A percentile compares a stretch with the other conserved stretches of the same genome.
Conservation (phyloP, 2,113 vertebrate genomes). For the Myrmecophaga tridactyla region DNA sequence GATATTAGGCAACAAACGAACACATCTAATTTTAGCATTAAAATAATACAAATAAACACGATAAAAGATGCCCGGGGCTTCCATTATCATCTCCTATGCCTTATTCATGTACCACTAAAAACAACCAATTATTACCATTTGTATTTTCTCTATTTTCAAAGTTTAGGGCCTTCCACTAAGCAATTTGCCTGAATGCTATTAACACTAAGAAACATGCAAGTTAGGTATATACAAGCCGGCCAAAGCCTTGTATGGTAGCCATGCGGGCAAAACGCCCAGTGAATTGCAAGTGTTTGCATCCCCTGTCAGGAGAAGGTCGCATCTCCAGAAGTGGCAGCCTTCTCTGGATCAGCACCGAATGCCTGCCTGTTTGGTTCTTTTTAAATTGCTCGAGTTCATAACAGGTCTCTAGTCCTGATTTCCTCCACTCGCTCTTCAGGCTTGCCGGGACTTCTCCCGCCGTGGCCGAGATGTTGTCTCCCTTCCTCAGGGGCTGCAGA, state of each 20-base stretch:
- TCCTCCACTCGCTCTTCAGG: neutral
- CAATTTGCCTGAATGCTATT: neutral
- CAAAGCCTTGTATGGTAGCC: too few species aligned
- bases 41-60: too few species aligned
- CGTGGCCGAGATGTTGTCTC: accelerated
- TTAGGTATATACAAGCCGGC: neutral
- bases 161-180: neutral
- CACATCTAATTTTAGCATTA: neutral
- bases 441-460: neutral
- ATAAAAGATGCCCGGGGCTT: neutral
- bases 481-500: too few species aligned
- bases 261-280: neutral
- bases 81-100: neutral
- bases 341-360: neutral
- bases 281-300: too few species aligned
- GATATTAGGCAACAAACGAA: neutral
- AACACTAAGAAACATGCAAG: neutral
- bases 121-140: neutral
- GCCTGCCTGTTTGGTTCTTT: neutral
- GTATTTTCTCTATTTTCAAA: neutral
- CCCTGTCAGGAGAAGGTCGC: too few species aligned
- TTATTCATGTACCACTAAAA: neutral
- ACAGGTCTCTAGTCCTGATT: neutral
- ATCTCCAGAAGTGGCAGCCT: neutral
- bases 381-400: neutral